A percentile compares a stretch with the other conserved stretches of the same genome.
phyloP scores from a whole-genome alignment of 1,140 invertebrate genomes.

The Colletes gigas region DNA sequence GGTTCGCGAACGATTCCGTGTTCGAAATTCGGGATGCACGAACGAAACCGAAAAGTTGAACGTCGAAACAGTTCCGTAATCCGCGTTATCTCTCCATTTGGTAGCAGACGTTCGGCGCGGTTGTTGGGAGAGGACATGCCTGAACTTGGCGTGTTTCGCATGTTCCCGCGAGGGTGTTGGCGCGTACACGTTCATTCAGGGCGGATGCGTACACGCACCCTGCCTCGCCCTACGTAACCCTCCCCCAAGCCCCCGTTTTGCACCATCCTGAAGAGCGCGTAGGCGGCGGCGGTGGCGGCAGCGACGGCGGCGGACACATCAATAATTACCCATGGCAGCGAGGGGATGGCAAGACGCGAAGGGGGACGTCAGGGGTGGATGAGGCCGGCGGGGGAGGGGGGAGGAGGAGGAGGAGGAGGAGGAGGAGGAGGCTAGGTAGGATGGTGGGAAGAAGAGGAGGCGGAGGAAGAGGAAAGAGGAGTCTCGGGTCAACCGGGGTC shows the following conservation, averaged over 20 bases:
- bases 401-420: constrained; percentile 40
- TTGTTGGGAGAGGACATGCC: constrained; percentile 21
- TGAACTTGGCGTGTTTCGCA: constrained; percentile 39
- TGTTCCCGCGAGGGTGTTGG: constrained; percentile 40
- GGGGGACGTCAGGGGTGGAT: constrained; percentile 65
- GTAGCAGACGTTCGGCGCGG: background rate
- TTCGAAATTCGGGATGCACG: no score
- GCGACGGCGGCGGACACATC: constrained; percentile 77
- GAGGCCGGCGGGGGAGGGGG: constrained; percentile 43
- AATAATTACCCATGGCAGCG: constrained; percentile 79
- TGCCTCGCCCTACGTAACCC: constrained; percentile 44
- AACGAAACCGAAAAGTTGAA: background rate
- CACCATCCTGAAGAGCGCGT: constrained; percentile 54
- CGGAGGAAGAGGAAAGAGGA: constrained; percentile 64
- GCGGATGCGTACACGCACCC: constrained; percentile 56
- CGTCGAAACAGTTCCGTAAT: background rate
- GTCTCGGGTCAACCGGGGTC: constrained; percentile 79
- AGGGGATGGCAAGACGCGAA: constrained; percentile 75
- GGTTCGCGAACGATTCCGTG: no score
- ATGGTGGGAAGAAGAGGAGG: constrained; percentile 51
- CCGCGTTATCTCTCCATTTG: constrained; percentile 24
- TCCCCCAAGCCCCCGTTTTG: background rate
- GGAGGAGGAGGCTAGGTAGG: constrained; percentile 44
- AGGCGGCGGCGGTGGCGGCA: constrained; percentile 56
- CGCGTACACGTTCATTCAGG: constrained; percentile 43